These are phyloP conservation scores for Acrocera orbiculus DNA, from an alignment of 2,888 invertebrate species.

Conservation along the genomic window DNA sequence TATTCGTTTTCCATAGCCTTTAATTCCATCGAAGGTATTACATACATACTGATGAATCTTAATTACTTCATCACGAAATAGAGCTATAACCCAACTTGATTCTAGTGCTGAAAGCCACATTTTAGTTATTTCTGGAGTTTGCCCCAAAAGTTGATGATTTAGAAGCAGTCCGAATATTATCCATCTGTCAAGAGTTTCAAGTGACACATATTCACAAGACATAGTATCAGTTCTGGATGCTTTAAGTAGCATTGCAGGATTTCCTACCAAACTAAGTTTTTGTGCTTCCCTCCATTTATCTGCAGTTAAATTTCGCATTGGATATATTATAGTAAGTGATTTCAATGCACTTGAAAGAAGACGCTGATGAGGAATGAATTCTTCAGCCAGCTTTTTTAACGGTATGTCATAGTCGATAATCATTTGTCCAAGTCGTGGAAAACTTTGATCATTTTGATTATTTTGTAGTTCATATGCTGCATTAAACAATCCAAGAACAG, in stretches of 20 bases:
- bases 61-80: conserved; percentile 94
- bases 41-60: conserved; percentile 89
- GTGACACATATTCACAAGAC: conserved; percentile 92
- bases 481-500: conserved; percentile 91
- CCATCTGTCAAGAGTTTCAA: conserved; percentile 94
- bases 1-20: conserved; percentile 81
- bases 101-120: conserved; percentile 87
- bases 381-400: conserved; percentile 85
- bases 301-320: conserved; percentile 75
- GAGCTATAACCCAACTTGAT: conserved; percentile 81
- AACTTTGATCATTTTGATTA: conserved; percentile 74
- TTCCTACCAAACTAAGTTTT: conserved; percentile 82
- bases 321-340: conserved; percentile 76
- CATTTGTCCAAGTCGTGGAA: conserved; percentile 92
- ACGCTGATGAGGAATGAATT: conserved; percentile 88
- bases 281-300: conserved; percentile 90
- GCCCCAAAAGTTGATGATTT: conserved; percentile 74
- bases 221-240: conserved; percentile 90
- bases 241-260: conserved; percentile 84
- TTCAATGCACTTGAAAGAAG: conserved; percentile 68
- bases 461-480: conserved; percentile 94
- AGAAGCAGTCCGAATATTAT: conserved; percentile 87
- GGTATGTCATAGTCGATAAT: conserved; percentile 96
- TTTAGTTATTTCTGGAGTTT: conserved; percentile 61
- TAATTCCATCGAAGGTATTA: conserved; percentile 83